These are phyloP conservation scores for Nematostella vectensis DNA, from an alignment of 92 coral and sea anemone genomes.

Conservation along the genomic window DNA sequence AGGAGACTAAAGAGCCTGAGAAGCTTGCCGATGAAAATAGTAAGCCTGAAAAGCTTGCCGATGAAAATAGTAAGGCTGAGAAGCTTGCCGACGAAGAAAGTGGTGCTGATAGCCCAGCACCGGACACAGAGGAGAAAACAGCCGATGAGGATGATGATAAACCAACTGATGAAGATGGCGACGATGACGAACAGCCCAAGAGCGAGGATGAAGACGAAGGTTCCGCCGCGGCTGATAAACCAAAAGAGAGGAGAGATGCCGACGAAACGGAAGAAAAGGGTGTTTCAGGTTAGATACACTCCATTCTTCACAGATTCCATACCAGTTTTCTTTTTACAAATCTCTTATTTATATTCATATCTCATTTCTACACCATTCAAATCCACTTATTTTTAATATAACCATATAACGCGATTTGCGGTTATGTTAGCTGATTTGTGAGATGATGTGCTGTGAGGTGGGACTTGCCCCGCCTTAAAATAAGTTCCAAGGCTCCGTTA, in stretches of 20 bases:
- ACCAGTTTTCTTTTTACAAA: no score
- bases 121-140: slow-evolving; percentile 14
- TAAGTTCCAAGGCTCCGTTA: no score
- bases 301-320: no score
- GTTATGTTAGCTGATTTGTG: no score
- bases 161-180: slow-evolving; percentile 3
- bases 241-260: slow-evolving; percentile 5
- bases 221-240: slow-evolving; percentile 2
- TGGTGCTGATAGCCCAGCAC: slow-evolving; percentile 18
- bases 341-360: no score
- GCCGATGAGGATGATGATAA: slow-evolving; percentile 34
- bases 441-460: no score
- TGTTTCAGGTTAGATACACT: not conserved
- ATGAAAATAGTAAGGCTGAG: slow-evolving; percentile 34
- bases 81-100: no score
- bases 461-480: no score
- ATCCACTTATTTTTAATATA: no score
- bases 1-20: slow-evolving; percentile 38
- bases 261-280: slow-evolving; percentile 18
- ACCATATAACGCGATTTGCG: no score
- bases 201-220: slow-evolving; percentile 5
- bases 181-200: slow-evolving; percentile 21
- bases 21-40: slow-evolving; percentile 30
- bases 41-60: slow-evolving; percentile 32
- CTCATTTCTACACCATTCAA: no score